A percentile compares a stretch with the other conserved stretches of the same genome.
phyloP scores from a whole-genome alignment of 2,797 vertebrate species.

The Podargus strigoides region DNA sequence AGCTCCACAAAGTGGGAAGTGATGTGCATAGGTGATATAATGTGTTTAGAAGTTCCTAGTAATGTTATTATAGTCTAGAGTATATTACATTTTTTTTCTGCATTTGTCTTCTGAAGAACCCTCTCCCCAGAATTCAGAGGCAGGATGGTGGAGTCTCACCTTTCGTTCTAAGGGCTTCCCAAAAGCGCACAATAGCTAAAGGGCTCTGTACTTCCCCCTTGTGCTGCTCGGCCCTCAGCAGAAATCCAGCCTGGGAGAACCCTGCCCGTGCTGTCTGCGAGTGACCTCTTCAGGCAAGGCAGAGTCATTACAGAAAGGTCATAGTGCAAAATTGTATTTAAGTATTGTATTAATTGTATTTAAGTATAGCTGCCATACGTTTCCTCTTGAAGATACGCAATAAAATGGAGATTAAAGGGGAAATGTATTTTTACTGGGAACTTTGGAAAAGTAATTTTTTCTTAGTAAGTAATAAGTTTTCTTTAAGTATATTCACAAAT shows the following conservation, averaged over 20 bases:
- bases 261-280: not conserved
- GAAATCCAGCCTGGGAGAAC: not conserved
- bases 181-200: no score
- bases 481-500: not conserved
- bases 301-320: not conserved
- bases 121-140: not conserved
- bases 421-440: not conserved
- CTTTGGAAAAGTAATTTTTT: not conserved
- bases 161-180: not conserved
- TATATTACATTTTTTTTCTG: not conserved
- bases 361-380: not conserved
- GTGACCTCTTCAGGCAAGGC: slow-evolving; percentile 37
- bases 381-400: not conserved
- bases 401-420: not conserved
- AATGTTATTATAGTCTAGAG: not conserved
- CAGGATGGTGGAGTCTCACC: not conserved
- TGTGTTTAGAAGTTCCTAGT: not conserved
- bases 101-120: not conserved
- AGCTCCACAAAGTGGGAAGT: not conserved
- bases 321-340: accelerated
- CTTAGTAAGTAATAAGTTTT: not conserved
- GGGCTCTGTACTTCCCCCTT: slow-evolving; percentile 6
- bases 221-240: not conserved
- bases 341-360: no score
- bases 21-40: not conserved